These are phyloP conservation scores for Sialis fuliginosa DNA, from an alignment of 2,888 invertebrate genomes.

Conservation along the genomic window DNA sequence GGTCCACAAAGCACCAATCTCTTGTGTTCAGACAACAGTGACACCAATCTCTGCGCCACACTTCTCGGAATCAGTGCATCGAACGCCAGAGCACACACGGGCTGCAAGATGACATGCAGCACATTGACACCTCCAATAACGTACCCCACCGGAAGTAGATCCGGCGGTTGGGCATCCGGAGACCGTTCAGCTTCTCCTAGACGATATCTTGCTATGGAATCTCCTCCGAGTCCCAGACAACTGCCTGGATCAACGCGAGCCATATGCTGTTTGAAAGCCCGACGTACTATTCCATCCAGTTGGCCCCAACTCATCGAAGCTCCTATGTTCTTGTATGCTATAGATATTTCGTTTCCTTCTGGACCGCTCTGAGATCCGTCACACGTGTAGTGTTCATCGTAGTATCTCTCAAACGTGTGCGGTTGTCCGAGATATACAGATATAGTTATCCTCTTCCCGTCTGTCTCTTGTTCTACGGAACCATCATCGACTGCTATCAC, in stretches of 20 bases:
- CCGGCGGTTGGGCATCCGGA: slow-evolving; percentile 67
- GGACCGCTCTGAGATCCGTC: slow-evolving; percentile 23
- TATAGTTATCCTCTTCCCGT: slow-evolving; percentile 75
- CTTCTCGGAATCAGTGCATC: slow-evolving; percentile 93
- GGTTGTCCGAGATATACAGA: slow-evolving; percentile 76
- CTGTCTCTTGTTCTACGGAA: slow-evolving; percentile 24
- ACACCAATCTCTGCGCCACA: slow-evolving; percentile 69
- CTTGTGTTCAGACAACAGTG: slow-evolving; percentile 77
- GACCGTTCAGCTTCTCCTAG: slow-evolving; percentile 76
- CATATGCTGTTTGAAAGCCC: slow-evolving; percentile 88
- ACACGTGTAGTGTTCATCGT: slow-evolving; percentile 23
- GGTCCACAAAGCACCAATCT: slow-evolving; percentile 92
- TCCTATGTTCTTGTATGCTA: slow-evolving; percentile 79
- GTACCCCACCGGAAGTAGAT: slow-evolving; percentile 84
- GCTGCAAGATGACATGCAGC: slow-evolving; percentile 77
- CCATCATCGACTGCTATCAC: slow-evolving; percentile 8
- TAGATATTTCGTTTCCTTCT: slow-evolving; percentile 52
- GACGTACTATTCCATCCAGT: slow-evolving; percentile 75
- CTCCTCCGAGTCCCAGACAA: slow-evolving; percentile 57
- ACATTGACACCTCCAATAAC: slow-evolving; percentile 75
- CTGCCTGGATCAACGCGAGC: slow-evolving; percentile 84
- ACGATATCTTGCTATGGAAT: slow-evolving; percentile 86
- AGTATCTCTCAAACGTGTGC: slow-evolving; percentile 42
- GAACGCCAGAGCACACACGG: slow-evolving; percentile 75
- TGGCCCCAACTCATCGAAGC: slow-evolving; percentile 92